Percentiles rank a stretch among this genome's conserved stretches.
These are phyloP conservation scores for Spizella passerina DNA, from an alignment of 2,797 vertebrate genomes.

Conservation along the genomic window DNA sequence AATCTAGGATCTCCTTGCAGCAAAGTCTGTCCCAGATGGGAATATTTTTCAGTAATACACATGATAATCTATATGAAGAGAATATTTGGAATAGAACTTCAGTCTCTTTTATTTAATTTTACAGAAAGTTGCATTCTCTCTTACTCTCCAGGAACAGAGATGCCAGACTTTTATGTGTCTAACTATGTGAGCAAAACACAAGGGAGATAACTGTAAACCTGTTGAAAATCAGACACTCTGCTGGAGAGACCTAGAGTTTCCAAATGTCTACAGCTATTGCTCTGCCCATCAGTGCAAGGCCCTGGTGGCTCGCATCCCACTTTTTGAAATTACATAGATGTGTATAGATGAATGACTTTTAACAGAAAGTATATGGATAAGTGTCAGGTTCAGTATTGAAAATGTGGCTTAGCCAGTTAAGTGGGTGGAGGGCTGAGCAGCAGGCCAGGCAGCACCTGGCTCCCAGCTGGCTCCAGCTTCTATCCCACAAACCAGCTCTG, in stretches of 20 bases:
- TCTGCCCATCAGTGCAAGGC: neutral
- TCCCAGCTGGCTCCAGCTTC: fast-evolving
- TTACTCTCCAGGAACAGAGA: neutral
- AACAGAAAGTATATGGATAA: neutral
- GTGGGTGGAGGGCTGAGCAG: neutral
- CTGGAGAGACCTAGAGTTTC: neutral
- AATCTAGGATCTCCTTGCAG: neutral
- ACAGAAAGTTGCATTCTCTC: neutral
- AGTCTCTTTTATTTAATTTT: neutral
- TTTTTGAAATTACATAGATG: neutral
- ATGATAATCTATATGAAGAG: neutral
- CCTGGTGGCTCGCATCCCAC: neutral
- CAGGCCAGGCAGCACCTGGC: neutral
- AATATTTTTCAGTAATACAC: neutral
- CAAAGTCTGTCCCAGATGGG: neutral
- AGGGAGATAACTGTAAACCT: neutral
- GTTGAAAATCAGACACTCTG: neutral
- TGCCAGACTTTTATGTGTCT: neutral
- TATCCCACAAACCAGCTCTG: neutral
- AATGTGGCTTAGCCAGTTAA: neutral
- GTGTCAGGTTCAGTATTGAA: neutral
- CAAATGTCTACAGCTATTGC: neutral
- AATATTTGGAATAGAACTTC: neutral
- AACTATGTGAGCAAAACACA: neutral
- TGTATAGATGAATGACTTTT: neutral